Conservation (phyloP, 37 sponge, comb jelly and placozoan genomes). For the Dysidea cf. avara region DNA sequence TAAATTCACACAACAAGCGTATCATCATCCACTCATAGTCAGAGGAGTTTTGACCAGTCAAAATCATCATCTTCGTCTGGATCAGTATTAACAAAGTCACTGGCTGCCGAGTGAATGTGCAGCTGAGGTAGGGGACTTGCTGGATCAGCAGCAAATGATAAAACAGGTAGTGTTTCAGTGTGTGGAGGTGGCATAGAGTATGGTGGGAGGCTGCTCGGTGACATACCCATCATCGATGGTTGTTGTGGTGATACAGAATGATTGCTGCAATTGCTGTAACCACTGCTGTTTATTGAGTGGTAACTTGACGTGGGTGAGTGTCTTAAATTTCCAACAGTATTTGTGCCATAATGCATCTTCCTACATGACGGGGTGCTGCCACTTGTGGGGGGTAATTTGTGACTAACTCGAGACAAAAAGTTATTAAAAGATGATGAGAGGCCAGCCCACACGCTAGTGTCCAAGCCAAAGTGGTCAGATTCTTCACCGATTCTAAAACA, state of each 20-base stretch:
- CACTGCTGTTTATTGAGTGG: too few species aligned
- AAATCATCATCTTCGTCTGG: slow-evolving; percentile 66
- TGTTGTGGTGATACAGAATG: too few species aligned
- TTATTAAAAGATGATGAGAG: slow-evolving; percentile 59
- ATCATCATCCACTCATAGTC: too few species aligned
- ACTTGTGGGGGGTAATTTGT: slow-evolving; percentile 7
- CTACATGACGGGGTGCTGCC: too few species aligned
- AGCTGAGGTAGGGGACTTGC: neutral
- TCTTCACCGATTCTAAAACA: slow-evolving; percentile 47
- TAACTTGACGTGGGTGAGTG: too few species aligned
- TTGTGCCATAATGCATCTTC: too few species aligned
- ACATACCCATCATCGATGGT: too few species aligned
- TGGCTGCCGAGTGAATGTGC: slow-evolving; percentile 41
- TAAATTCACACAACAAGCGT: too few species aligned
- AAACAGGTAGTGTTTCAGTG: neutral
- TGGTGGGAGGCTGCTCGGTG: too few species aligned
- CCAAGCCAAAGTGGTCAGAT: slow-evolving; percentile 57
- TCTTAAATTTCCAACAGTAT: too few species aligned
- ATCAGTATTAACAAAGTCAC: slow-evolving; percentile 58
- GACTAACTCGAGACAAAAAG: slow-evolving; percentile 47
- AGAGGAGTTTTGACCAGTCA: slow-evolving; percentile 81
- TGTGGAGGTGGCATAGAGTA: neutral
- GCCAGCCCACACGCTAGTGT: slow-evolving; percentile 30
- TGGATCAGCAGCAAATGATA: neutral
- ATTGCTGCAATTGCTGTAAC: too few species aligned